Conservation (phyloP, 2,113 vertebrate genomes). For the Scolopax mira region DNA sequence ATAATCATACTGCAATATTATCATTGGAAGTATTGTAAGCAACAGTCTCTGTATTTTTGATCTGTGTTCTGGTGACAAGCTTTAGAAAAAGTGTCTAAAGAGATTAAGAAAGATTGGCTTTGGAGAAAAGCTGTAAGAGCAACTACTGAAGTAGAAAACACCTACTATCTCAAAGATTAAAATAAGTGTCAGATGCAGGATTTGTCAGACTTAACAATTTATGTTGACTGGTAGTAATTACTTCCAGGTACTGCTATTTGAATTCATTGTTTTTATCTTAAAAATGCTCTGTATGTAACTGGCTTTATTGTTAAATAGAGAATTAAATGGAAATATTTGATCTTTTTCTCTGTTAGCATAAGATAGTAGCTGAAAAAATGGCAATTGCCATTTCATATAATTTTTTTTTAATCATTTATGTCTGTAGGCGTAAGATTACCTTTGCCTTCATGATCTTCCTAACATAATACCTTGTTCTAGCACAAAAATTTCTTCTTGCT, state of each 20-base stretch:
- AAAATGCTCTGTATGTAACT: neutral
- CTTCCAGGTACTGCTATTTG: neutral
- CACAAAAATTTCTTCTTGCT: neutral
- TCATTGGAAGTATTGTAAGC: neutral
- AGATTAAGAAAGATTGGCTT: neutral
- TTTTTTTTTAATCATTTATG: neutral
- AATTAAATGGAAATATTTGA: neutral
- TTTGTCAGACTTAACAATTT: neutral
- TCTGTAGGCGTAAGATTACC: neutral
- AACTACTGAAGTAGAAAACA: neutral
- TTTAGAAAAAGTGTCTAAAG: neutral
- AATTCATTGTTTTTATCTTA: neutral
- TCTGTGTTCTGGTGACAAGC: neutral
- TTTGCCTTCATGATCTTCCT: neutral
- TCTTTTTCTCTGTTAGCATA: neutral
- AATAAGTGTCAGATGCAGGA: neutral
- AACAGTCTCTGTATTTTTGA: neutral
- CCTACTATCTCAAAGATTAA: neutral
- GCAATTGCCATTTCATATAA: neutral
- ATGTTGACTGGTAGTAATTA: neutral
- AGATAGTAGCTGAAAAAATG: neutral
- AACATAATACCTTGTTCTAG: neutral
- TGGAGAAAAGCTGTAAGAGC: neutral
- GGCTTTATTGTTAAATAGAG: neutral
- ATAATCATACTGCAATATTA: neutral